Evolutionary conservation across 2,113 vertebrate species (phyloP).

Genomic region (Naja naja): DNA sequence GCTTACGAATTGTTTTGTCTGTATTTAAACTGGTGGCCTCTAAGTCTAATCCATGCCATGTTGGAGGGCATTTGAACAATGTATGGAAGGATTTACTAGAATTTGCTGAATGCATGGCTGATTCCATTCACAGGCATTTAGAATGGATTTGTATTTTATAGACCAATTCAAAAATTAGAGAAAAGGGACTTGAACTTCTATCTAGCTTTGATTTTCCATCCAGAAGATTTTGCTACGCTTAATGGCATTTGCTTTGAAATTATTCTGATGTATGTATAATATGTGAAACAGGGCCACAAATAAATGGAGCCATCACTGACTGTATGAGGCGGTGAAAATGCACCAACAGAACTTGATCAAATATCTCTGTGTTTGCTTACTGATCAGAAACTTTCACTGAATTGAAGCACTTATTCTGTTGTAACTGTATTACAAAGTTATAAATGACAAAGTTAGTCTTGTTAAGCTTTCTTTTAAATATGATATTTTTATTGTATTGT

Average conservation of each 20-base stretch:
- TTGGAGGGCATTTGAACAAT: conserved; percentile 26
- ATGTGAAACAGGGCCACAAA: not conserved
- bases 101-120: conserved; percentile 38
- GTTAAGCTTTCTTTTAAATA: not conserved
- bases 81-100: conserved; percentile 40
- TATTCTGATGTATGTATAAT: not conserved
- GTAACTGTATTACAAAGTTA: not conserved
- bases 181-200: not conserved
- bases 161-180: not conserved
- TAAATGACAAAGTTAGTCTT: not conserved
- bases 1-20: conserved; percentile 6
- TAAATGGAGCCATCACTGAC: not conserved
- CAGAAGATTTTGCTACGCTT: not conserved
- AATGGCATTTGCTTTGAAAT: not conserved
- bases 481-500: not conserved
- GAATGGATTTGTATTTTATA: conserved; percentile 28
- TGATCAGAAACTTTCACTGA: not conserved
- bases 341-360: not conserved
- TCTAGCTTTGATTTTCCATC: not conserved
- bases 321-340: not conserved
- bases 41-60: conserved; percentile 31
- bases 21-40: conserved; percentile 19
- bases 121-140: conserved; percentile 44
- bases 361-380: not conserved
- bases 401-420: not conserved